Percentiles rank a stretch among this genome's conserved stretches.
Conservation (phyloP, 2,888 invertebrate species). For the Acanthosepion pharaonis region DNA sequence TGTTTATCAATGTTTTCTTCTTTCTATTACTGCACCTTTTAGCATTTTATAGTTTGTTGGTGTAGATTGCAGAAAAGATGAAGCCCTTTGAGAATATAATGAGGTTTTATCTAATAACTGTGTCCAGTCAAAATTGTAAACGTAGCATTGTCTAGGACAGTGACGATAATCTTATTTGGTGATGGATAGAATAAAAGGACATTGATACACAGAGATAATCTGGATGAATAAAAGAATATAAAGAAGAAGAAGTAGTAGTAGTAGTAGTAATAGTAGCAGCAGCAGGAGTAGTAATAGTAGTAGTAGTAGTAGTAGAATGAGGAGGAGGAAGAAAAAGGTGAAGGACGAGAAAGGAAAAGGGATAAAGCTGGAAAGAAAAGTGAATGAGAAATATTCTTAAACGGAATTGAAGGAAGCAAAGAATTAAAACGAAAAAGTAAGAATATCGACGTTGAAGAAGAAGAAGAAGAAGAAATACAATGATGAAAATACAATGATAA, state of each 20-base stretch:
- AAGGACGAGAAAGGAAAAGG: no score
- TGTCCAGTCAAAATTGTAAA: background rate
- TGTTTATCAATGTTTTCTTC: background rate
- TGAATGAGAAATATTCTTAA: no score
- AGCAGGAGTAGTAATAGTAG: no score
- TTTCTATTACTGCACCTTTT: background rate
- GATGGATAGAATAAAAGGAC: background rate
- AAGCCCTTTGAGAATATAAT: conserved; percentile 12
- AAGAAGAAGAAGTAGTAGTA: background rate
- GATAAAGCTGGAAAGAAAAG: no score
- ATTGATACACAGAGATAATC: background rate
- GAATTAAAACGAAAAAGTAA: no score
- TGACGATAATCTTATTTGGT: background rate
- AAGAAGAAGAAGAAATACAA: no score
- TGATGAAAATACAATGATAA: no score
- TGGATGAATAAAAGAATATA: background rate
- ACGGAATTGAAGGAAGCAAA: no score
- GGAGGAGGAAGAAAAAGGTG: no score
- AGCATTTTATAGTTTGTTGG: background rate
- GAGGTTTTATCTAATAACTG: background rate
- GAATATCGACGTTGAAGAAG: no score
- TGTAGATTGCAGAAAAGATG: background rate
- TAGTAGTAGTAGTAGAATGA: no score
- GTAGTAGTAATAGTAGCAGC: background rate
- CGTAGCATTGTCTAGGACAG: background rate